Base-by-base conservation (phyloP, 2,797 vertebrate species). In the Tamandua tetradactyla region DNA sequence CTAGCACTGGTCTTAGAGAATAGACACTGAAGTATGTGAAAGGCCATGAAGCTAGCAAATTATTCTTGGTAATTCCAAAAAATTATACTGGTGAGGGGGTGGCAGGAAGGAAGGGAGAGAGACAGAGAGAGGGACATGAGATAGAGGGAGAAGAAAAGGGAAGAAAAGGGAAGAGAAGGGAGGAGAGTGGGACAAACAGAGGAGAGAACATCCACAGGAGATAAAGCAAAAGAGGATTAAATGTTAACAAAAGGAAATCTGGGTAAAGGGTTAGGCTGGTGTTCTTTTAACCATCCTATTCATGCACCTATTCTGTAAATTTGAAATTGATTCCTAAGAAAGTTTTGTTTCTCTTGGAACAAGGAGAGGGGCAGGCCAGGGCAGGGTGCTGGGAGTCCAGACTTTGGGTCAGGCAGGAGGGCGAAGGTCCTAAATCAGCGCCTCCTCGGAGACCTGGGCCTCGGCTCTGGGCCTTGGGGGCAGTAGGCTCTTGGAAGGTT, bases 381-480 rank as follows among this genome's bases (percentile, higher is more conserved):
- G 55, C 66, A 35, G 2, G 27, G 59, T 5, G 25, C 10, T 44
- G 47, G 44, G 69, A 32, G 52, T 18, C 3, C 0, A 1, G 66
- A 27, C 52, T 71, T 47, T 25, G 64, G 20, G 22, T 30, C 37
- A 30, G 6, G 49, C 7, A 3, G 40, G 69, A 5, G 32, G 35
- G 18, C 8, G 61, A 52, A 32, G 14, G 88, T 3, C 5, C 47
- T 14, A 49, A 14, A 49, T 13, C 49, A 52, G 49, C 14, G 49
- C 49, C 49, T 2, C 49, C 49, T 17, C 49, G 13, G 49, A 17
- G 49, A 17, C 49, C 49, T 52, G 49, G 49, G 49, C 49, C n/a
- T n/a, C 5, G 0, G 0, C 57, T 20, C 55, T 35, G 8, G 30
- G 40, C 22, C 52, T 35, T 17, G 9, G 49, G 49, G 49, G 49